Evolutionary conservation across 35 echinoderm and acorn worm species (phyloP).

Genomic region (Diadema setosum): DNA sequence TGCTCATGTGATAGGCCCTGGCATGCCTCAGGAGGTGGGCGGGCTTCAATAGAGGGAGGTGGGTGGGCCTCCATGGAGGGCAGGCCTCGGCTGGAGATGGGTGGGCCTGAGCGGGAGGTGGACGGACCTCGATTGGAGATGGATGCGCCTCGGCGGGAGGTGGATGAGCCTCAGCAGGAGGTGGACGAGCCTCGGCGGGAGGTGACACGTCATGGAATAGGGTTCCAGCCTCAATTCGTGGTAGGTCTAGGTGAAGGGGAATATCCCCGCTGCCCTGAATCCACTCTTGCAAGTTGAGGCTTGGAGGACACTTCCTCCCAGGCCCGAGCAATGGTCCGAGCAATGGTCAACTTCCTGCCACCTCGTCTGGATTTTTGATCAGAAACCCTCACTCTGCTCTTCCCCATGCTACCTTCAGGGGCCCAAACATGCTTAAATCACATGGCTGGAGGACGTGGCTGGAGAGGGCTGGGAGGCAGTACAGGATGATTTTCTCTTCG

Average conservation of each 20-base stretch:
- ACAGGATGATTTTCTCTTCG: neutral
- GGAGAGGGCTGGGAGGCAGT: neutral
- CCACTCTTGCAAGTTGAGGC: neutral
- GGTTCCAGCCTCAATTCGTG: neutral
- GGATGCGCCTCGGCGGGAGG: neutral
- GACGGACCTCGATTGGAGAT: neutral
- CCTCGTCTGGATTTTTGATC: slow-evolving; percentile 1
- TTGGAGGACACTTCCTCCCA: neutral
- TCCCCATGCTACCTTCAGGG: no score
- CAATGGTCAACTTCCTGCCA: slow-evolving; percentile 34
- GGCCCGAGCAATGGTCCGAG: neutral
- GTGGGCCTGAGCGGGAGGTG: neutral
- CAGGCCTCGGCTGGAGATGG: neutral
- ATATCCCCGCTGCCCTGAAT: neutral
- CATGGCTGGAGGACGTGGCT: neutral
- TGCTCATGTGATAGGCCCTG: neutral
- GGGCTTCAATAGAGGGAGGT: no score
- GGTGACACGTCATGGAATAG: no score
- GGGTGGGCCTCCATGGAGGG: no score
- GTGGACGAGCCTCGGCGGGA: neutral
- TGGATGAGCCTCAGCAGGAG: neutral
- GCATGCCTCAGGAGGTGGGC: no score
- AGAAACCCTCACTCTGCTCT: no score
- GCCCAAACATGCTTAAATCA: neutral
- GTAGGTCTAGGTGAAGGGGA: neutral